Evolutionary conservation across 2,888 invertebrate genomes (phyloP).

Genomic region (Synanthedon tipuliformis): DNA sequence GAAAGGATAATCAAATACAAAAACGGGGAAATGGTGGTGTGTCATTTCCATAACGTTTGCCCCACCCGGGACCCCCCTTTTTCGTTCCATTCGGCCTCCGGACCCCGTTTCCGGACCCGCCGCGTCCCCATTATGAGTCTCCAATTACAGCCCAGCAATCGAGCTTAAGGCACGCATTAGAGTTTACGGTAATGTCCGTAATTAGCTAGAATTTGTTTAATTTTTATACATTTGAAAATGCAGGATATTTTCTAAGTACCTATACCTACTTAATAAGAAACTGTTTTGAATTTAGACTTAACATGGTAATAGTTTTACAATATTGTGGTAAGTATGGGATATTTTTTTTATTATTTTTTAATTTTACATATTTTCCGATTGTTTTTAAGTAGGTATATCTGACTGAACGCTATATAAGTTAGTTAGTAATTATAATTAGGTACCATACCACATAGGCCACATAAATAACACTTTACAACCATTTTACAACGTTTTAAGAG

Average conservation of each 20-base stretch:
- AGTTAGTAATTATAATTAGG: too few relatives aligned
- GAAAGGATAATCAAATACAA: slow-evolving; percentile 72
- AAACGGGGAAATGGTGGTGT: slow-evolving; percentile 68
- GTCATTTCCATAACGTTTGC: slow-evolving; percentile 68
- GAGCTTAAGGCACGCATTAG: slow-evolving; percentile 62
- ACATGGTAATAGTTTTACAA: too few relatives aligned
- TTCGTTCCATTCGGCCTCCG: slow-evolving; percentile 36
- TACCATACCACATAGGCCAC: too few relatives aligned
- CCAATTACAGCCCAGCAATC: slow-evolving; percentile 60
- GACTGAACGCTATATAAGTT: too few relatives aligned
- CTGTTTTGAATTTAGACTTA: too few relatives aligned
- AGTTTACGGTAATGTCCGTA: slow-evolving; percentile 27
- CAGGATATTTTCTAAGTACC: not conserved
- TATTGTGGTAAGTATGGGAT: too few relatives aligned
- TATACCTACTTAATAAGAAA: not conserved
- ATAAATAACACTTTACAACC: too few relatives aligned
- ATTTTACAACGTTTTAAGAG: too few relatives aligned
- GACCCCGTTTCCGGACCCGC: slow-evolving; percentile 46
- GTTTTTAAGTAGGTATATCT: too few relatives aligned
- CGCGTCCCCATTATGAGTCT: slow-evolving; percentile 59
- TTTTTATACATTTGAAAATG: not conserved
- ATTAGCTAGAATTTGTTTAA: slow-evolving; percentile 14
- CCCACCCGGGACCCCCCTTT: slow-evolving; percentile 32
- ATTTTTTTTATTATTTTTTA: too few relatives aligned
- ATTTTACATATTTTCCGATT: too few relatives aligned